These are phyloP conservation scores for Bombus huntii DNA, from an alignment of 1,140 invertebrate genomes.

Conservation along the genomic window DNA sequence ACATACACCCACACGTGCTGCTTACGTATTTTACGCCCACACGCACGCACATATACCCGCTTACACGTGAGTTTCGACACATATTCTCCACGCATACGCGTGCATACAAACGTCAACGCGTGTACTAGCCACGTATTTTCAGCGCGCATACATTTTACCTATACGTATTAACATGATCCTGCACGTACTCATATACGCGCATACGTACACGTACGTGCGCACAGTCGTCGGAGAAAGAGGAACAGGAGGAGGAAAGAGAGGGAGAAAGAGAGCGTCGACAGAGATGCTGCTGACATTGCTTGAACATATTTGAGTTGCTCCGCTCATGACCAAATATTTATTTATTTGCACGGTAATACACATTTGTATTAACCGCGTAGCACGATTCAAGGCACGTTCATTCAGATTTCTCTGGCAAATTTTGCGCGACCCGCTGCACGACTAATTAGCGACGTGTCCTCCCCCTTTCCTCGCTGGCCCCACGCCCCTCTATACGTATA, in stretches of 20 bases:
- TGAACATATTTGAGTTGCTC: conserved; percentile 78
- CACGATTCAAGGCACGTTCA: conserved; percentile 69
- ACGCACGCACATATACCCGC: too few species aligned
- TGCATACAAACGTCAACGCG: not conserved
- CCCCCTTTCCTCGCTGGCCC: not conserved
- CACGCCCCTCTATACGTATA: not conserved
- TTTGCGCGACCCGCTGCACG: conserved; percentile 58
- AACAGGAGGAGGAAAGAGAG: conserved; percentile 32
- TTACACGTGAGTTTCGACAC: not conserved
- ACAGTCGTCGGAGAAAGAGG: conserved; percentile 36
- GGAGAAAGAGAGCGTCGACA: conserved; percentile 67
- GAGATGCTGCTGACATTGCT: conserved; percentile 76
- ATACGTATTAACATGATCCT: too few species aligned
- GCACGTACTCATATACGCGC: too few species aligned
- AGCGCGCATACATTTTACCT: too few species aligned
- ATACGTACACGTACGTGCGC: too few species aligned
- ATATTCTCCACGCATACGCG: not conserved
- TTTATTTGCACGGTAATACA: conserved; percentile 79
- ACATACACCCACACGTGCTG: too few species aligned
- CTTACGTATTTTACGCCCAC: not conserved
- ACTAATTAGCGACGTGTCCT: conserved; percentile 59
- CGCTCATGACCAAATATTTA: conserved; percentile 80
- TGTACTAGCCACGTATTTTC: not conserved
- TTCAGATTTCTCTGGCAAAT: conserved; percentile 70
- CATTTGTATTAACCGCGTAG: conserved; percentile 75